A percentile compares a stretch with the other conserved stretches of the same genome.
Evolutionary conservation across 2,113 vertebrate genomes (phyloP).

Genomic region (Cephalopterus ornatus): DNA sequence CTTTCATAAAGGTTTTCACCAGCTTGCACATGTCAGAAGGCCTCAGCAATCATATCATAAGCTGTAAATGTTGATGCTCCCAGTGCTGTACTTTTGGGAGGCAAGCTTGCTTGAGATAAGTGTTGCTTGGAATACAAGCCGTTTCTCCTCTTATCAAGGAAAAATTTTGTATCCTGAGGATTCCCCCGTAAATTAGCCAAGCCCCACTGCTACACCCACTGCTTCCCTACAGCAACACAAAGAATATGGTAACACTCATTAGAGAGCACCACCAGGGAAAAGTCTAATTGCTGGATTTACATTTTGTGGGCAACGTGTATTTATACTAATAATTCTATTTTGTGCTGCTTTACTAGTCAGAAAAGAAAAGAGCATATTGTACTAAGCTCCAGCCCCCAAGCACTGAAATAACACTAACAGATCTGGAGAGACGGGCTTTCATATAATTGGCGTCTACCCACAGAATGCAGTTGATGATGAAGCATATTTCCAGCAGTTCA

Average conservation of each 20-base stretch:
- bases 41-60: not conserved
- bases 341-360: conserved; percentile 52
- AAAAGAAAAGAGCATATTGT: conserved; percentile 69
- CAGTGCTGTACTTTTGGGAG: not conserved
- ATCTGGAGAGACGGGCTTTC: conserved; percentile 54
- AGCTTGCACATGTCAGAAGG: not conserved
- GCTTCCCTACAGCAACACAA: conserved; percentile 67
- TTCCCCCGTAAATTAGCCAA: conserved; percentile 52
- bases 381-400: conserved; percentile 60
- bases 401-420: conserved; percentile 31
- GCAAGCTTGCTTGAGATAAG: conserved; percentile 25
- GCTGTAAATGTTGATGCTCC: not conserved
- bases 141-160: conserved; percentile 40
- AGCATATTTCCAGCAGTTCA: conserved; percentile 65
- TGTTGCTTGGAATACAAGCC: conserved; percentile 25
- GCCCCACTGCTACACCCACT: conserved; percentile 31
- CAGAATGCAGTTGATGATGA: conserved; percentile 47
- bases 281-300: conserved; percentile 71
- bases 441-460: conserved; percentile 67
- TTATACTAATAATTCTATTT: conserved; percentile 72
- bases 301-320: conserved; percentile 63
- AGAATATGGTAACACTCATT: conserved; percentile 61
- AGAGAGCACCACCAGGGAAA: conserved; percentile 40
- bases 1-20: not conserved
- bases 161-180: conserved; percentile 54